A percentile compares a stretch with the other conserved stretches of the same genome.
phyloP scores from a whole-genome alignment of 2,797 vertebrate species.

The Apogon hyalosoma region DNA sequence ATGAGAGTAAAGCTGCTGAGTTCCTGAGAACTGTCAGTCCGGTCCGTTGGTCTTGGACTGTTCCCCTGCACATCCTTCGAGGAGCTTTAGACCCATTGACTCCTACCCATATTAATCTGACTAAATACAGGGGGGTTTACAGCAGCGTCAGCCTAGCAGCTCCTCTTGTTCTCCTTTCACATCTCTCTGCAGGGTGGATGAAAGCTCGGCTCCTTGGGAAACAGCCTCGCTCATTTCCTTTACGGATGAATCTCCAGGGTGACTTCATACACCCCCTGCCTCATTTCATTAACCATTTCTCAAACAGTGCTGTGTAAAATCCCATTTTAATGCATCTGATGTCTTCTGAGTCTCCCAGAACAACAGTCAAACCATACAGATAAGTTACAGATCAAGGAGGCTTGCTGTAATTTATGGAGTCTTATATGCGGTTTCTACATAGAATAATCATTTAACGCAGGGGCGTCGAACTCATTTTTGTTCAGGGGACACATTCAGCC shows the following conservation, averaged over 20 bases:
- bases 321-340: slow-evolving; percentile 36
- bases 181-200: slow-evolving; percentile 64
- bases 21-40: slow-evolving; percentile 52
- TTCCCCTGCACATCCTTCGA: slow-evolving; percentile 40
- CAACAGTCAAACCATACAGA: slow-evolving; percentile 24
- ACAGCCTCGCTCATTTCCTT: slow-evolving; percentile 62
- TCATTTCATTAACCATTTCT: slow-evolving; percentile 59
- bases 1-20: slow-evolving; percentile 33
- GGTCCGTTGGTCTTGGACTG: slow-evolving; percentile 41
- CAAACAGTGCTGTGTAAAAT: slow-evolving; percentile 44
- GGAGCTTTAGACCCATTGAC: slow-evolving; percentile 68
- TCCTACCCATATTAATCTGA: slow-evolving; percentile 68
- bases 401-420: too few species aligned
- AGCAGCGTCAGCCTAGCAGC: slow-evolving; percentile 60
- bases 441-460: not conserved
- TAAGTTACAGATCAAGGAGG: not conserved
- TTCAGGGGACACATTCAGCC: too few species aligned
- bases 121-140: slow-evolving; percentile 60
- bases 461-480: too few species aligned
- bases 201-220: slow-evolving; percentile 71
- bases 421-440: too few species aligned
- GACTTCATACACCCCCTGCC: slow-evolving; percentile 59
- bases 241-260: slow-evolving; percentile 64
- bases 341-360: slow-evolving; percentile 30
- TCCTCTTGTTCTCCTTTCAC: slow-evolving; percentile 70